Evolutionary conservation across 2,888 invertebrate genomes (phyloP), one percentile per base, ranked within the genome.

Genomic region (Lycaena phlaeas): DNA sequence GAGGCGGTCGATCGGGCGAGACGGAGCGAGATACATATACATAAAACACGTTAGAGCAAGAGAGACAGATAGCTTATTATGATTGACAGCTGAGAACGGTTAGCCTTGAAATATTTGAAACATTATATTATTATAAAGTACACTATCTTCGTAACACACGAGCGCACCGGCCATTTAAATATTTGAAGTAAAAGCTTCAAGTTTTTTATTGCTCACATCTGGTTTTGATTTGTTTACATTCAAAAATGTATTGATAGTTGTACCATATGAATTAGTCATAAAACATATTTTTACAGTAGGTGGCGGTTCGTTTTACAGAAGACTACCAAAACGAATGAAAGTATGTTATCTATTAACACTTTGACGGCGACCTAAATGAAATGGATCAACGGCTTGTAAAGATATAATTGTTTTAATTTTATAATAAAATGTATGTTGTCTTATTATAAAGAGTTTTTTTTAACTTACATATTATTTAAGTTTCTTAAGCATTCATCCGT

Each of bases 101-200:
- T 81, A 79, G 77, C 84, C 84, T 84, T 84, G 84, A 82, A 84
- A 84, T 84, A 84, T 82, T 84, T 82, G 82, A 82, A 84, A 82
- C 84, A 82, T 84, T 82, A 82, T 82, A 84, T 78, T 81, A 79
- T 77, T 82, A 81, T 78, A 78, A 81, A 84, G 82, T 82, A 84
- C 82, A 79, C 81, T 78, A 81, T 81, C 73, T 79, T 74, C 61
- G 59, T 51, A 59, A 62, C 75, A 69, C 63, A 63, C 59, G 73
- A 74, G 73, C 56, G 49, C 63, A 64, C 62, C 62, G 79, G 79
- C 63, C 77, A 66, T 69, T 51, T 47, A 43, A 26, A 43, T 50
- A 41, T 49, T 44, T 45, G 28, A 31, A 47, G 44, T 44, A 42
- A 51, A 46, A 46, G 45, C 45, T 49, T 41, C 42, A 47, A 48